Base-by-base conservation (phyloP, 2,888 invertebrate genomes). In the Drosophila paranaensis region DNA sequence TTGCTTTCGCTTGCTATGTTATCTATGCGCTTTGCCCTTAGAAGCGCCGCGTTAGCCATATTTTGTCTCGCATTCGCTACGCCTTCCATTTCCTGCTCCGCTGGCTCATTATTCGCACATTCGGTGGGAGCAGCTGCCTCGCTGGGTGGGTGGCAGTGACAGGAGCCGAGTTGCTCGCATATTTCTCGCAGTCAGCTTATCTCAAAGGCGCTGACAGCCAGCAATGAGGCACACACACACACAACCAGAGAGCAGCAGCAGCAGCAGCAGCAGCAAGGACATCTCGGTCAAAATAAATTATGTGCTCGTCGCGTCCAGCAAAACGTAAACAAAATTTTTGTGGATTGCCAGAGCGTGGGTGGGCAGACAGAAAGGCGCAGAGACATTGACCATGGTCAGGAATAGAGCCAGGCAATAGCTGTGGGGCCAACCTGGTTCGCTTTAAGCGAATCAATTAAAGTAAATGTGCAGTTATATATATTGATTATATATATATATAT, bases 111-210 rank as follows among this genome's bases (percentile, higher is more conserved):
- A 85, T 85, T 84, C 82, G 85, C 89, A 89, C 84, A 89, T 84
- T 84, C 89, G 67, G 69, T 71, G 51, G 75, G 76, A 58, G 63
- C 48, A 55, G 54, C 51, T 14, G 37, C 4, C 20, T 20, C 37
- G 25, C 6, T 25, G 60, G 30, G 33, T 4, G 51, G 37, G 39
- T 9, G 46, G 37, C 20, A 16, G 30, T 48, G 51, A 50, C 63
- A 74, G 66, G 60, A 65, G 65, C 65, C 64, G 67, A 56, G 63
- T 42, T 68, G 57, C 68, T 75, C 79, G 71, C 85, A 89, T 85
- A 85, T 88, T 85, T 85, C 82, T 88, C 71, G 65, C 85, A 89
- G 84, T 89, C 84, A 88, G 85, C 85, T 86, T 86, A 86, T 86
- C 88, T 83, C 66, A 20, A 57, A 83, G 83, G 82, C 88, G 86